These are phyloP conservation scores for Acronicta psi DNA, from an alignment of 2,888 invertebrate genomes.

Conservation along the genomic window DNA sequence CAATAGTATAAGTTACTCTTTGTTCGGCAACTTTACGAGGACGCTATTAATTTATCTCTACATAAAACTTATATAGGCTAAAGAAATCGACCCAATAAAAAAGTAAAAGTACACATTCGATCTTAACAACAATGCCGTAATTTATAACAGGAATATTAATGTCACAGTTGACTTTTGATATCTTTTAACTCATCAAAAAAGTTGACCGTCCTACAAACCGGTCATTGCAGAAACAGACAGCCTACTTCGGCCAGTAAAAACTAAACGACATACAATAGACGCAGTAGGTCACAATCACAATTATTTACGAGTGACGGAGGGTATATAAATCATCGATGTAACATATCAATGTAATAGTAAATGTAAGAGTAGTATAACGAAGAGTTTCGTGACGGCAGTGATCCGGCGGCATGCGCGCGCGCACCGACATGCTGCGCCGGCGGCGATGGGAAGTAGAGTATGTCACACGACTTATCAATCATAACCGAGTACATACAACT, in stretches of 20 bases:
- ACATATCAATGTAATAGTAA: constrained; percentile 76
- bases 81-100: constrained; percentile 56
- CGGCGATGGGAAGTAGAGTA: constrained; percentile 76
- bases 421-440: constrained; percentile 55
- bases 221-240: constrained; percentile 64
- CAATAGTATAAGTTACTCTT: constrained; percentile 27
- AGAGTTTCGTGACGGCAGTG: constrained; percentile 73
- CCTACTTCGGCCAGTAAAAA: constrained; percentile 56
- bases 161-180: constrained; percentile 58
- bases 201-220: constrained; percentile 65
- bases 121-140: constrained; percentile 61
- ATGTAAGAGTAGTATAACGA: constrained; percentile 72
- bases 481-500: constrained; percentile 59
- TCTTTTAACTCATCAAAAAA: constrained; percentile 61
- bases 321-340: constrained; percentile 80
- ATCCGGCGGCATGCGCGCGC: constrained; percentile 62
- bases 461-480: constrained; percentile 82
- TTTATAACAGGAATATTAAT: constrained; percentile 63
- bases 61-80: constrained; percentile 57
- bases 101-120: constrained; percentile 62
- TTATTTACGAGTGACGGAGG: constrained; percentile 74
- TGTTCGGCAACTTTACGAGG: constrained; percentile 48
- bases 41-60: constrained; percentile 44
- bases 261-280: constrained; percentile 62
- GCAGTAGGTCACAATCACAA: constrained; percentile 74